These are phyloP conservation scores for Drosophila infuscata DNA, from an alignment of 2,888 invertebrate genomes.

Conservation along the genomic window DNA sequence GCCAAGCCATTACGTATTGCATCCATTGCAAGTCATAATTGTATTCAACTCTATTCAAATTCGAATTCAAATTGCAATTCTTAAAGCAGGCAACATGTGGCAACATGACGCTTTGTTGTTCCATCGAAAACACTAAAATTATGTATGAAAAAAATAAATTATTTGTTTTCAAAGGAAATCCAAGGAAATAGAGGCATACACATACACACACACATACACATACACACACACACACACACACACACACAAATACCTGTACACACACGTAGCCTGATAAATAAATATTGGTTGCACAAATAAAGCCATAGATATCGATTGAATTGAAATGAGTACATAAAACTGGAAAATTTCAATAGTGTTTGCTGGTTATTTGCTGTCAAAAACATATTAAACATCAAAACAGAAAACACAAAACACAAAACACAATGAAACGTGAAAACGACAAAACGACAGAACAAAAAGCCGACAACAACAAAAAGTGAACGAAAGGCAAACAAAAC, in stretches of 20 bases:
- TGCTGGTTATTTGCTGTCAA: background rate
- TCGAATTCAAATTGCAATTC: slow-evolving; percentile 4
- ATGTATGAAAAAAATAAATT: slow-evolving; percentile 3
- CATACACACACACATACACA: background rate
- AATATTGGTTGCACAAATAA: slow-evolving; percentile 15
- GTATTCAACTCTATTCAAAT: background rate
- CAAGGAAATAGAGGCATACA: too few relatives aligned
- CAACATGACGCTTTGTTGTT: slow-evolving; percentile 24
- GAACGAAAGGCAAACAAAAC: slow-evolving; percentile 8
- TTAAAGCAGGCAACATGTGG: background rate
- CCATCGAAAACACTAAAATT: background rate
- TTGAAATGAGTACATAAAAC: slow-evolving; percentile 13
- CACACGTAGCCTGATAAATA: background rate
- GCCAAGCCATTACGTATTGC: background rate
- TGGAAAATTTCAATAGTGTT: slow-evolving; percentile 18
- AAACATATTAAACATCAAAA: slow-evolving; percentile 20
- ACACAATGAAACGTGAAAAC: background rate
- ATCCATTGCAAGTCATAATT: background rate
- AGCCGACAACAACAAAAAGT: background rate
- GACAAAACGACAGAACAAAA: background rate
- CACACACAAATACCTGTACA: background rate
- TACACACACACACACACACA: background rate
- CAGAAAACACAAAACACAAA: background rate
- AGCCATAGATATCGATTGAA: slow-evolving; percentile 22
- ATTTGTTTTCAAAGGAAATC: background rate